Conservation (phyloP, 2,888 invertebrate species). For the Scaptomyza cyrtandrae region DNA sequence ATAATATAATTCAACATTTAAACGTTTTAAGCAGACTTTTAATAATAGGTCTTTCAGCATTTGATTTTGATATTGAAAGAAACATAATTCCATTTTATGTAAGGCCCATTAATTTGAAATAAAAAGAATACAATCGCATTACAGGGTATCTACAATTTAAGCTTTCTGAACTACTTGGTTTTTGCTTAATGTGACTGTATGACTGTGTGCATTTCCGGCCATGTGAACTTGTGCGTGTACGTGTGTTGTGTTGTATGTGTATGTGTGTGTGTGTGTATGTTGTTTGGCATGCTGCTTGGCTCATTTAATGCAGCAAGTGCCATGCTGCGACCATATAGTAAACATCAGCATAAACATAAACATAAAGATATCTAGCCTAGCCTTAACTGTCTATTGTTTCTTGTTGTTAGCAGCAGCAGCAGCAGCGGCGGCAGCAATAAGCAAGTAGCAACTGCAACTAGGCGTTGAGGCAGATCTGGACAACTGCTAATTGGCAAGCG, state of each 20-base stretch:
- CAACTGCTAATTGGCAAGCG: slow-evolving; percentile 39
- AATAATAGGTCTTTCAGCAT: too few species aligned
- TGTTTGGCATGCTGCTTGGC: slow-evolving; percentile 34
- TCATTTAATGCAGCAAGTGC: slow-evolving; percentile 70
- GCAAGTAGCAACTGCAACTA: slow-evolving; percentile 22
- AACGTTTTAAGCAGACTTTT: too few species aligned
- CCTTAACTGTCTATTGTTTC: slow-evolving; percentile 75
- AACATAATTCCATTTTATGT: too few species aligned
- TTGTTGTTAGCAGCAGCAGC: slow-evolving; percentile 49
- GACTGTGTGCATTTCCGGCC: slow-evolving; percentile 51
- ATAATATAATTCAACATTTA: too few species aligned
- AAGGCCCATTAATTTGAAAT: too few species aligned
- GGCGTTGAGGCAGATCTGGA: slow-evolving; percentile 7
- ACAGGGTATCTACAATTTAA: slow-evolving; percentile 4
- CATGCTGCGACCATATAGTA: slow-evolving; percentile 63
- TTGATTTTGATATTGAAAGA: too few species aligned
- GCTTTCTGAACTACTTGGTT: neutral
- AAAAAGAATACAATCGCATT: neutral
- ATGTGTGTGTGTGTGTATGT: slow-evolving; percentile 15
- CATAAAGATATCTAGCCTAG: slow-evolving; percentile 50
- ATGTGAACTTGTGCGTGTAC: slow-evolving; percentile 1
- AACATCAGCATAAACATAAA: slow-evolving; percentile 58
- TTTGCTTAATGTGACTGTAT: slow-evolving; percentile 1
- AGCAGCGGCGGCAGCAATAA: neutral
- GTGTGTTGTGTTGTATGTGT: neutral